Evolutionary conservation across 2,888 invertebrate genomes (phyloP).

Genomic region (Idaea biselata): DNA sequence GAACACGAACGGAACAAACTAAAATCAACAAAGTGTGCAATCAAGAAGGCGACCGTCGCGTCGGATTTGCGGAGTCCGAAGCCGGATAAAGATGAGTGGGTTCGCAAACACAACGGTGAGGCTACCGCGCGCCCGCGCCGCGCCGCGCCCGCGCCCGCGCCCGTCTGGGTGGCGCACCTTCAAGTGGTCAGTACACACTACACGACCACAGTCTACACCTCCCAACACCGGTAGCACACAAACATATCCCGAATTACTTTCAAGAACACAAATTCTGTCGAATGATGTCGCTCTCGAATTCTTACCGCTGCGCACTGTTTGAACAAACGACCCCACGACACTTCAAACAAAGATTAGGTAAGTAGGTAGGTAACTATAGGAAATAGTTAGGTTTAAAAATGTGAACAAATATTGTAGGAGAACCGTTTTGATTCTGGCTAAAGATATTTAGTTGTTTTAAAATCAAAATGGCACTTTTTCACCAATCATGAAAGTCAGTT

Average conservation of each 20-base stretch:
- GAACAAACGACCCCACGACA: conserved; percentile 20
- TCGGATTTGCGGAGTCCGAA: conserved; percentile 45
- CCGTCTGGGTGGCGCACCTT: conserved; percentile 65
- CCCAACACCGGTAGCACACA: conserved; percentile 73
- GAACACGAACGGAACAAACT: not conserved
- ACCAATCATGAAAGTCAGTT: too few relatives aligned
- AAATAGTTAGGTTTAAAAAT: not conserved
- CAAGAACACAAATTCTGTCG: conserved; percentile 58
- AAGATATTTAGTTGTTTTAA: not conserved
- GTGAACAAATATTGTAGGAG: not conserved
- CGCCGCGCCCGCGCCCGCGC: conserved; percentile 10
- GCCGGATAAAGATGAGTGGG: conserved; percentile 41
- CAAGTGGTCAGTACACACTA: conserved; percentile 71
- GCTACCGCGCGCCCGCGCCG: conserved; percentile 22
- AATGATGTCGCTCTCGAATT: conserved; percentile 41
- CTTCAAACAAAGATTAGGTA: not conserved
- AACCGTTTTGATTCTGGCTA: not conserved
- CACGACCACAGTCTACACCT: conserved; percentile 13
- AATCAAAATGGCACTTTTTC: not conserved
- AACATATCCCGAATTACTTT: conserved; percentile 65
- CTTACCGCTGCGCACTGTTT: conserved; percentile 23
- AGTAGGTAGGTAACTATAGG: not conserved
- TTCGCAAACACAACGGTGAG: conserved; percentile 37
- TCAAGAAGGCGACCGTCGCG: conserved; percentile 12
- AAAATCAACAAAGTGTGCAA: conserved; percentile 5